Percentiles rank a stretch among this genome's conserved stretches.
These are phyloP conservation scores for Cottus gobio DNA, from an alignment of 2,113 vertebrate species.

Conservation along the genomic window DNA sequence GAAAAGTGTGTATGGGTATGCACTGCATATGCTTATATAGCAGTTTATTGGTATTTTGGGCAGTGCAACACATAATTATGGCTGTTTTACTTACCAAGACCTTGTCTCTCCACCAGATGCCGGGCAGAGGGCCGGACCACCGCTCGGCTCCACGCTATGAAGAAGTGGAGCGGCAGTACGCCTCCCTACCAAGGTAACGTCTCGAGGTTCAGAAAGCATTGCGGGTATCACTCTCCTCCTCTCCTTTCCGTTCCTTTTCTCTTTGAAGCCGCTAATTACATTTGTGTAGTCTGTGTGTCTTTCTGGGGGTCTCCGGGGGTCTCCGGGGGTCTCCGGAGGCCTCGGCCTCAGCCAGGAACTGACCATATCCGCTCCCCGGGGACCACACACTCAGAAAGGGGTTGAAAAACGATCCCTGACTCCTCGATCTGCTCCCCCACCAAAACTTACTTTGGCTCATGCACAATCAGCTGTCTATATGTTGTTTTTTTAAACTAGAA, in stretches of 20 bases:
- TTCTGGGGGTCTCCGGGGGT: not conserved
- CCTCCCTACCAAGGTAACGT: slow-evolving; percentile 77
- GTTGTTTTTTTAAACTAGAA: not conserved
- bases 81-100: not conserved
- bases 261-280: slow-evolving; percentile 49
- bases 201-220: not conserved
- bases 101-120: slow-evolving; percentile 58
- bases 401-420: slow-evolving; percentile 50
- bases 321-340: slow-evolving; percentile 33
- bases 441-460: not conserved
- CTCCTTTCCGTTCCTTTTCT: slow-evolving; percentile 1
- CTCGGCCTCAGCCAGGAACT: slow-evolving; percentile 42
- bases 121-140: slow-evolving; percentile 68
- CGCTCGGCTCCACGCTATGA: slow-evolving; percentile 73
- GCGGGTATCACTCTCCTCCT: not conserved
- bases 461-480: not conserved
- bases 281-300: slow-evolving; percentile 10
- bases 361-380: slow-evolving; percentile 44
- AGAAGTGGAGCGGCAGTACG: slow-evolving; percentile 79
- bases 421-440: slow-evolving; percentile 18
- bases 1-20: slow-evolving; percentile 1
- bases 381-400: slow-evolving; percentile 32
- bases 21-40: not conserved
- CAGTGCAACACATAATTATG: not conserved
- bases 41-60: not conserved